Base-by-base conservation (phyloP, 2,888 invertebrate species). In the Pheosia tremula region DNA sequence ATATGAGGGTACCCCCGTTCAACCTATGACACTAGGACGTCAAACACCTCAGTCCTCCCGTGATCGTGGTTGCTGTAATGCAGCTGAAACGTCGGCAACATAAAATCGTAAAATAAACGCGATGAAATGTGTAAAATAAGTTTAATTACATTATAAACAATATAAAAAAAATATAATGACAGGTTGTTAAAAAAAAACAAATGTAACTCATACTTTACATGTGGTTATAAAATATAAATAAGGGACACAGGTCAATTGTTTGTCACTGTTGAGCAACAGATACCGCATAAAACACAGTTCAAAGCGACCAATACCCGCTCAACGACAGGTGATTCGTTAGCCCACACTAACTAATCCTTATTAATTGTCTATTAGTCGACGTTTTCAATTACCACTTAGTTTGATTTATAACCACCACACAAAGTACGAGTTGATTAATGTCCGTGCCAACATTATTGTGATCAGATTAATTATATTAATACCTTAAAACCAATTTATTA, bases 311-410 rank as follows among this genome's bases (percentile, higher is more conserved):
- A 71, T 70, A 75, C 76, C 80, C 80, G 80, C 67, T 69, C 75
- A 74, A 67, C 71, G 85, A 86, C 87, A 88, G 87, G 83, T 85
- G 80, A 88, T 88, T 86, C 80, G 81, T 90, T 87, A 87, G 83
- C 84, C 84, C 78, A 76, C 86, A 79, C 82, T 82, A 8, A 39
- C 55, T 89, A 91, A 90, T 87, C 84, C 90, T 90, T 87, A 93
- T 91, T 90, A 91, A 93, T 92, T 81, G 90, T 67, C 87, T 89
- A 88, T 91, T 90, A 90, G 87, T 78, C 63, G 86, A 85, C 88
- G 79, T 88, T 85, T 93, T 92, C 92, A 91, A 92, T 93, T 91
- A 91, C 86, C 81, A 86, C 77, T 83, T 69, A 66, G 69, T 78
- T 84, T 90, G 90, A 92, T 92, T 91, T 91, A 92, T 90, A 75